phyloP scores from a whole-genome alignment of 2,797 vertebrate species.

The Peromyscus nudipes region DNA sequence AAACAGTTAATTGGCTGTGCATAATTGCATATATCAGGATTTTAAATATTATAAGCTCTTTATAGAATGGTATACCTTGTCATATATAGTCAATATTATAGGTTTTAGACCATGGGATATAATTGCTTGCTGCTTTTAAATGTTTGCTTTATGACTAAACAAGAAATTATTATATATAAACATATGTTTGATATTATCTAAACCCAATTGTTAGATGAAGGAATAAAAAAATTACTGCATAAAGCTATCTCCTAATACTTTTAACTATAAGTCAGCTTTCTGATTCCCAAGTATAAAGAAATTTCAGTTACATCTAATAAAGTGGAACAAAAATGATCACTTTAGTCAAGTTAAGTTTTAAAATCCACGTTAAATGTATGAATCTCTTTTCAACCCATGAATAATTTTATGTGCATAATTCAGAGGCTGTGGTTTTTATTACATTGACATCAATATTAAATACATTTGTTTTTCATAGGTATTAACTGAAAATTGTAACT shows the following conservation, averaged over 20 bases:
- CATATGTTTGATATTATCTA: not conserved
- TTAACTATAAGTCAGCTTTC: not conserved
- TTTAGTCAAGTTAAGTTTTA: constrained; percentile 35
- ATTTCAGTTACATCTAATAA: constrained; percentile 7
- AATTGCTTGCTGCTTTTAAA: constrained; percentile 44
- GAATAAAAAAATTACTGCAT: constrained; percentile 14
- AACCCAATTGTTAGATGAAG: constrained; percentile 28
- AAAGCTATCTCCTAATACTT: not conserved
- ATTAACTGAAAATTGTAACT: constrained; percentile 47
- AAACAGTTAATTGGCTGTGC: not conserved
- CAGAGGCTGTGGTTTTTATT: constrained; percentile 12
- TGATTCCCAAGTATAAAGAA: constrained; percentile 1
- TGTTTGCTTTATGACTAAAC: constrained; percentile 60
- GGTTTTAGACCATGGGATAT: constrained; percentile 29
- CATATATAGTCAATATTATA: not conserved
- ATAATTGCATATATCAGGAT: not conserved
- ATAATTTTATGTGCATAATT: constrained; percentile 21
- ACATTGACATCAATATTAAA: constrained; percentile 29
- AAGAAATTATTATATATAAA: not conserved
- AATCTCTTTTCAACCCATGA: constrained; percentile 35
- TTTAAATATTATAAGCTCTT: constrained; percentile 35
- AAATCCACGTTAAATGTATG: constrained; percentile 21
- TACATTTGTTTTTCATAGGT: not conserved
- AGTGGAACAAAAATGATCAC: constrained; percentile 32
- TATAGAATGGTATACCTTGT: not conserved